Base-by-base conservation (phyloP, 2,797 vertebrate genomes). In the Momotus momota region DNA sequence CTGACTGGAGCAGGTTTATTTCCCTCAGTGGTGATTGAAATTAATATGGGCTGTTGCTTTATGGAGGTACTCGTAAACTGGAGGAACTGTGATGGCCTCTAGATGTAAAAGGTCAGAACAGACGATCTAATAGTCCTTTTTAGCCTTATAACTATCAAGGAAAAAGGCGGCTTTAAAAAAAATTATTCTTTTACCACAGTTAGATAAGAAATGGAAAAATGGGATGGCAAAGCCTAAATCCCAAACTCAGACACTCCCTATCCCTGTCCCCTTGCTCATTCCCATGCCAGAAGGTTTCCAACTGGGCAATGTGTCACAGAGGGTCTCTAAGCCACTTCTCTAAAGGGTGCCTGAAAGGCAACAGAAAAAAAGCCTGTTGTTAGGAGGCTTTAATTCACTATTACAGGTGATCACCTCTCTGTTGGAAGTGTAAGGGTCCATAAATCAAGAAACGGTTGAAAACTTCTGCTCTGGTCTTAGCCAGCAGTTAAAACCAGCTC, bases 31-130 rank as follows among this genome's bases (percentile, higher is more conserved):
- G 75, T 84, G 90, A 93, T 27, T 87, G 88, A 94, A 94, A 94
- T 95, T 80, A 95, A 94, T 95, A 91, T 16, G 31, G 71, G 78
- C 88, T 93, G 74, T 82, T 94, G 92, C 71, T 96, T 95, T 95
- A 95, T 87, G 72, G 86, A 94, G 81, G 83, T 74, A 45, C 83
- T 95, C 43, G 0, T 95, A 95, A 95, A 94, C 73, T 92, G 90
- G 91, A 95, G 84, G 67, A 93, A 95, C 64, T 82, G 75, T 58
- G 92, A 79, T 92, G 95, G 90, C 94, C 86, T 82, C 65, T 84
- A 69, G 81, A 89, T 78, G 71, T 86, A 90, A 92, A 93, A 95
- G 94, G 95, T 96, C 95, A 93, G 78, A 96, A 40, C 40, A 88
- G 86, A 93, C 33, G 60, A 82, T 82, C 92, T 92, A 95, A 90